Evolutionary conservation across 2,888 invertebrate species (phyloP).

Genomic region (Sturmia bella): DNA sequence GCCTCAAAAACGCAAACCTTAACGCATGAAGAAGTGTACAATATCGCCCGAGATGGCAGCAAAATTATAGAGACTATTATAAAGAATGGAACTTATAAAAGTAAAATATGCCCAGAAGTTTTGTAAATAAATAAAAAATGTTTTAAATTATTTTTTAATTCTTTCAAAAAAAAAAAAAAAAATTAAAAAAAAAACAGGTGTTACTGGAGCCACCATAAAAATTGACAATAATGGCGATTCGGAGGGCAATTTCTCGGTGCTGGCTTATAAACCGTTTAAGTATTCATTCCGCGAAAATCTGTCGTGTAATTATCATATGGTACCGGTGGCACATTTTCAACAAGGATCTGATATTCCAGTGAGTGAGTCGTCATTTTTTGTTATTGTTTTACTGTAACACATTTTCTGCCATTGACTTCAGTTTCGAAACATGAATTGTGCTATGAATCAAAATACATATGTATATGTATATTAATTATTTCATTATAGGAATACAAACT

Average conservation of each 20-base stretch:
- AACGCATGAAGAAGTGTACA: constrained; percentile 85
- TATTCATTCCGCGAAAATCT: constrained; percentile 83
- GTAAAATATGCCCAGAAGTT: constrained; percentile 83
- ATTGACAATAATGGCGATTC: constrained; percentile 97
- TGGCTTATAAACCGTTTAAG: constrained; percentile 87
- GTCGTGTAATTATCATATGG: constrained; percentile 89
- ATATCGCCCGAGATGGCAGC: constrained; percentile 91
- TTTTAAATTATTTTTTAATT: neutral
- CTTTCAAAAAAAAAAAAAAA: constrained; percentile 65
- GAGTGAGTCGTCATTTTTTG: constrained; percentile 84
- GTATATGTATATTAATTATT: constrained; percentile 7
- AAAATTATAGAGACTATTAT: constrained; percentile 94
- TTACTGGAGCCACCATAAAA: constrained; percentile 95
- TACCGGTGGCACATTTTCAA: constrained; percentile 92
- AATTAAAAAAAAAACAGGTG: too few species aligned
- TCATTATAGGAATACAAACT: constrained; percentile 88
- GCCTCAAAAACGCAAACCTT: constrained; percentile 82
- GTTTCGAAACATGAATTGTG: too few species aligned
- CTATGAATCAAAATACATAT: neutral
- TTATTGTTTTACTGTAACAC: constrained; percentile 52
- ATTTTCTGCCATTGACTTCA: neutral
- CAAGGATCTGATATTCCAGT: constrained; percentile 90
- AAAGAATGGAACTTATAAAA: constrained; percentile 91
- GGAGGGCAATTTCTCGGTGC: constrained; percentile 97
- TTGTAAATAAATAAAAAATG: neutral